phyloP scores from a whole-genome alignment of 2,797 vertebrate genomes.

The Poeciliopsis turneri region DNA sequence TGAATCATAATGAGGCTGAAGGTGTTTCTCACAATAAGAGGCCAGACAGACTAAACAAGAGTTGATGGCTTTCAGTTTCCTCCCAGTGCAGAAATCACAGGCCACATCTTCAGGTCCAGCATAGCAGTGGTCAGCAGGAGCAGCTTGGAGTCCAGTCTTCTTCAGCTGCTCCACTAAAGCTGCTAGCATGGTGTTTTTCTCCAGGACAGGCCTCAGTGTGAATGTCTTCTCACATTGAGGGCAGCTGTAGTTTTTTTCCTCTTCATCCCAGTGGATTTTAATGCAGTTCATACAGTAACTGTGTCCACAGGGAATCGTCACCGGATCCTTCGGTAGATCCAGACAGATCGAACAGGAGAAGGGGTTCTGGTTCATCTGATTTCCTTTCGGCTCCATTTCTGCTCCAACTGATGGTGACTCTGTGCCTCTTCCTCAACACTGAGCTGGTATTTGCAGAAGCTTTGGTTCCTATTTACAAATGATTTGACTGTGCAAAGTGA shows the following conservation, averaged over 20 bases:
- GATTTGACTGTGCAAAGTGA: background rate
- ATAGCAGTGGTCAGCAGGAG: background rate
- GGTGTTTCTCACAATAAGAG: background rate
- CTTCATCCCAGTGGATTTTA: background rate
- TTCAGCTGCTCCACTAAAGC: background rate
- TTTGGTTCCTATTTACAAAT: background rate
- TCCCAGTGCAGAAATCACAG: background rate
- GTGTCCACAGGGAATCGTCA: conserved; percentile 7
- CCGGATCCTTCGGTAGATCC: conserved; percentile 8
- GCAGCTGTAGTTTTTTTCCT: background rate
- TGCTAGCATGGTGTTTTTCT: background rate
- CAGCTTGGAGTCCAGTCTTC: background rate
- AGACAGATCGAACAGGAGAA: background rate
- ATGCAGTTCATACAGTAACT: conserved; percentile 3
- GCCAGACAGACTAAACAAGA: conserved; percentile 3
- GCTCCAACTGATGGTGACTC: background rate
- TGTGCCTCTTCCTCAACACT: background rate
- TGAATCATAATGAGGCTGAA: background rate
- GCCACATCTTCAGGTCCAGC: conserved; percentile 2
- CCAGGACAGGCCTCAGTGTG: background rate
- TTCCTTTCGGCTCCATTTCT: background rate
- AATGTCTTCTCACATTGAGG: conserved; percentile 2
- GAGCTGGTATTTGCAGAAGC: background rate
- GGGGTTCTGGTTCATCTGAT: background rate
- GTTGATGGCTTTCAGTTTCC: background rate